Percentiles rank a stretch among this genome's conserved stretches.
Evolutionary conservation across 2,113 vertebrate genomes (phyloP).

Genomic region (Archilochus colubris): DNA sequence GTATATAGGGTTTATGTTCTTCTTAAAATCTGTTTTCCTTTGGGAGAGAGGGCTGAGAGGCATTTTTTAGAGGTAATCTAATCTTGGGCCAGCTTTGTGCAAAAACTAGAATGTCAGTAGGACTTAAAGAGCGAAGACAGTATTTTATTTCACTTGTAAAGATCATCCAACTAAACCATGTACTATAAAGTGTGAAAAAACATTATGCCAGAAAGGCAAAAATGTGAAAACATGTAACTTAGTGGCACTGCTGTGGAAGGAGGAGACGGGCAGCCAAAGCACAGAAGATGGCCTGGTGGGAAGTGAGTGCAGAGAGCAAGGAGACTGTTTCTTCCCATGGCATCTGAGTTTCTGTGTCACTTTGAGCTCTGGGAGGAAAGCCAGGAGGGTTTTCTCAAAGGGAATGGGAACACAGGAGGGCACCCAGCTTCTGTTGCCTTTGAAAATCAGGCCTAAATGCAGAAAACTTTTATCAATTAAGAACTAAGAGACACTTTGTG

Average conservation of each 20-base stretch:
- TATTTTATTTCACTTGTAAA: background rate
- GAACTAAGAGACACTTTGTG: background rate
- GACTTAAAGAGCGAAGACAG: background rate
- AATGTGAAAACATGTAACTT: background rate
- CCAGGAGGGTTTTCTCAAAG: background rate
- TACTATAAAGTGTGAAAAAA: background rate
- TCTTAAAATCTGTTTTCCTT: background rate
- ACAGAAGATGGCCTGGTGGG: rapidly evolving
- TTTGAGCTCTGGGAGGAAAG: background rate
- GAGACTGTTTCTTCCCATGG: background rate
- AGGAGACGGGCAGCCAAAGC: background rate
- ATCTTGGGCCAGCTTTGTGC: background rate
- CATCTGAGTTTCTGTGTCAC: background rate
- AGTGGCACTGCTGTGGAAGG: background rate
- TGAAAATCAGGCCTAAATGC: background rate
- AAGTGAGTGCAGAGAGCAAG: background rate
- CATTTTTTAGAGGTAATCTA: background rate
- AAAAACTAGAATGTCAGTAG: background rate
- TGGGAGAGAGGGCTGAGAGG: background rate
- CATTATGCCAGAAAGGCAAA: background rate
- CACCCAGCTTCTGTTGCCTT: background rate
- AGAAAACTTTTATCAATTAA: background rate
- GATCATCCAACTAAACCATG: background rate
- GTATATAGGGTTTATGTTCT: background rate
- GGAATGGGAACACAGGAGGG: background rate